Percentiles rank a stretch among this genome's conserved stretches.
These are phyloP conservation scores for Orthonevra nobilis DNA, from an alignment of 2,888 invertebrate species.

Conservation along the genomic window DNA sequence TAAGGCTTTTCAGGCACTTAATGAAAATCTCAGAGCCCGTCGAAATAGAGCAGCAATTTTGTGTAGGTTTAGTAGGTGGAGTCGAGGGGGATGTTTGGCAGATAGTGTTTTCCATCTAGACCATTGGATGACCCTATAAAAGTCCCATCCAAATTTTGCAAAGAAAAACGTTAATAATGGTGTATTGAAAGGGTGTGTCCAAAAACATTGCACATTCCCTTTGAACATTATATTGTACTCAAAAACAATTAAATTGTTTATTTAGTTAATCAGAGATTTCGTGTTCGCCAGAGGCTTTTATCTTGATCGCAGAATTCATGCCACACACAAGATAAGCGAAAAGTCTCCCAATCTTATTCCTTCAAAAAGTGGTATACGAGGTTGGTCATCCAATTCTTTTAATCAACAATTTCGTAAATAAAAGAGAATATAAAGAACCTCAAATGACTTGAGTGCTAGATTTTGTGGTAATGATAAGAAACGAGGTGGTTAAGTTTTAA, in stretches of 20 bases:
- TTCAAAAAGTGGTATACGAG: not conserved
- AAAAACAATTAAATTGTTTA: constrained; percentile 29
- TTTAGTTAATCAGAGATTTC: constrained; percentile 14
- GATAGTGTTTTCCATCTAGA: too few relatives aligned
- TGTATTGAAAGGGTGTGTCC: too few relatives aligned
- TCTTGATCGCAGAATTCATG: constrained; percentile 51
- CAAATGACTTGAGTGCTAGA: constrained; percentile 29
- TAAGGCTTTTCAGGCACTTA: too few relatives aligned
- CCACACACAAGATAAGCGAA: constrained; percentile 7
- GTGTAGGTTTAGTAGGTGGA: too few relatives aligned
- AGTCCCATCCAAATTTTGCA: too few relatives aligned
- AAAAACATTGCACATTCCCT: constrained; percentile 6
- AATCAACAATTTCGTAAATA: constrained; percentile 44
- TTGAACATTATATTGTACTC: not conserved
- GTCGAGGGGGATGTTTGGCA: too few relatives aligned
- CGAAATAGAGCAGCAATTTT: too few relatives aligned
- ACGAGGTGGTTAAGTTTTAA: constrained; percentile 27
- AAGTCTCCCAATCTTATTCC: constrained; percentile 2
- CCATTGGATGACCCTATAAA: too few relatives aligned
- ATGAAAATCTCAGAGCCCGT: too few relatives aligned
- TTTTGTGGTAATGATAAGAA: constrained; percentile 34
- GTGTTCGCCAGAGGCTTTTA: not conserved
- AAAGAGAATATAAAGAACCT: too few relatives aligned
- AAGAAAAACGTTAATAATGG: too few relatives aligned
- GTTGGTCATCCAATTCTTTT: constrained; percentile 25